Conservation (phyloP, 2,888 invertebrate species). For the Drosophila borealis region DNA sequence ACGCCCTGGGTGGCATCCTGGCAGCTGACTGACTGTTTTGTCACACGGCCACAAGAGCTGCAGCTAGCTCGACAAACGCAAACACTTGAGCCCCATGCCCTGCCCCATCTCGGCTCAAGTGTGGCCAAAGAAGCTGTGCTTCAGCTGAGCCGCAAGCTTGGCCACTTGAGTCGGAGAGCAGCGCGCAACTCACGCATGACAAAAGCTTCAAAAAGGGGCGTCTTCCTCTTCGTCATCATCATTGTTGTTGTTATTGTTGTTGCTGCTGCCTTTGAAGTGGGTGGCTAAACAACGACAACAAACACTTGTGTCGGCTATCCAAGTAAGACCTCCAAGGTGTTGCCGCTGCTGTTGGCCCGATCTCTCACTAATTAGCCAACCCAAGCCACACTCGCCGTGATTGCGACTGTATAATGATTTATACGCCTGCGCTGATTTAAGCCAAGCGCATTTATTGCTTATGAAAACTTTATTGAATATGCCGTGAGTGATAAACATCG, state of each 20-base stretch:
- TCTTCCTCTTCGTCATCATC: slow-evolving; percentile 52
- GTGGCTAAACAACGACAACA: slow-evolving; percentile 63
- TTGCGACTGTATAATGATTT: slow-evolving; percentile 40
- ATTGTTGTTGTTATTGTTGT: slow-evolving; percentile 31
- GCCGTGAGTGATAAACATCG: slow-evolving; percentile 67
- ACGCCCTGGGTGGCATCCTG: slow-evolving; percentile 67
- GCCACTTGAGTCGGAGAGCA: slow-evolving; percentile 57
- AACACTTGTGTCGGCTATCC: slow-evolving; percentile 55
- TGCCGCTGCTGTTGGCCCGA: slow-evolving; percentile 39
- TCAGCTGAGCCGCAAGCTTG: slow-evolving; percentile 44
- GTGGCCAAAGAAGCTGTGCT: slow-evolving; percentile 67
- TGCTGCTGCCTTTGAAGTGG: slow-evolving; percentile 50
- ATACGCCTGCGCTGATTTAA: slow-evolving; percentile 44
- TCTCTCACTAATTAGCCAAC: slow-evolving; percentile 68
- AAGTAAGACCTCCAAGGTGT: slow-evolving; percentile 69
- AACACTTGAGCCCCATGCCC: slow-evolving; percentile 54
- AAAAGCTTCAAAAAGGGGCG: slow-evolving; percentile 70
- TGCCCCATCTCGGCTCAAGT: slow-evolving; percentile 35
- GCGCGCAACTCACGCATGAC: slow-evolving; percentile 60
- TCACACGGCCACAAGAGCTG: slow-evolving; percentile 53
- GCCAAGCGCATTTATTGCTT: slow-evolving; percentile 47
- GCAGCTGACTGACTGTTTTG: slow-evolving; percentile 41
- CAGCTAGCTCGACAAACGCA: slow-evolving; percentile 60
- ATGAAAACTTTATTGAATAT: slow-evolving; percentile 61
- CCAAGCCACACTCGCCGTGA: slow-evolving; percentile 14